A percentile compares a stretch with the other conserved stretches of the same genome.
Conservation (phyloP, 2,113 vertebrate genomes). For the Rynchops niger region DNA sequence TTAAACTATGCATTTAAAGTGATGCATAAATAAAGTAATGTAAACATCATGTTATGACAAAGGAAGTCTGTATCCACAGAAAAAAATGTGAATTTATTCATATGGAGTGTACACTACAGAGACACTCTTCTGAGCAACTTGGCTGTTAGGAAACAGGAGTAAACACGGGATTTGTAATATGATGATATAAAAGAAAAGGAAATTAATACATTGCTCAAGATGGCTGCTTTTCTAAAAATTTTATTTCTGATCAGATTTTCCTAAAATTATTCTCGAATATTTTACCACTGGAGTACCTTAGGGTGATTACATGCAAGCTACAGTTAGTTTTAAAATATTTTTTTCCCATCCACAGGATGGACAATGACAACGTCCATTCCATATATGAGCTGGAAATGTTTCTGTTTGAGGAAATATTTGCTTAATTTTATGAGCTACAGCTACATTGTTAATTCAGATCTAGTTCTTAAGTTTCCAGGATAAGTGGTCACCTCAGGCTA, state of each 20-base stretch:
- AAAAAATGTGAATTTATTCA: neutral
- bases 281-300: neutral
- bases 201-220: neutral
- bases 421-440: constrained; percentile 65
- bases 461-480: constrained; percentile 41
- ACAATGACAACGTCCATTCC: neutral
- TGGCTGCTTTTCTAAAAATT: neutral
- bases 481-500: constrained; percentile 47
- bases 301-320: neutral
- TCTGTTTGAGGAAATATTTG: constrained; percentile 46
- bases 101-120: neutral
- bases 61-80: neutral
- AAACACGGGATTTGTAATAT: neutral
- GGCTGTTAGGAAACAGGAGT: neutral
- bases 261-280: neutral
- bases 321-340: no score
- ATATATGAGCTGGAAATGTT: neutral
- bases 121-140: neutral
- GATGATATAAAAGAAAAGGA: neutral
- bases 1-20: neutral
- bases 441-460: constrained; percentile 60
- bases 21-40: neutral
- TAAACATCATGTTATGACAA: neutral
- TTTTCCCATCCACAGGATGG: neutral
- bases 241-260: neutral